phyloP scores from a whole-genome alignment of 2,888 invertebrate genomes.

The Campoplex capitator region DNA sequence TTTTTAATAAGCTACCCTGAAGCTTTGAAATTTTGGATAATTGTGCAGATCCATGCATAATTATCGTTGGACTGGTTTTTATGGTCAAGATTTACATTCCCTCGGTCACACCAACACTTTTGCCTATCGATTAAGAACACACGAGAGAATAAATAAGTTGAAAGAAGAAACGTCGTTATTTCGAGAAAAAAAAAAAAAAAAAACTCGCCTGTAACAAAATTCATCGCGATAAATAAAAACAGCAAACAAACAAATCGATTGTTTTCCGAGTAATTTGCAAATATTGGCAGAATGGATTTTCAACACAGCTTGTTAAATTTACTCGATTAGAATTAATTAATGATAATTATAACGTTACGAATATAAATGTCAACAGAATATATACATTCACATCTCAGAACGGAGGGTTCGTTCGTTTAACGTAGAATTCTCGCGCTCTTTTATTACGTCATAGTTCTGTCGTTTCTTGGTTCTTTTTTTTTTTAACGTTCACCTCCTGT shows the following conservation, averaged over 20 bases:
- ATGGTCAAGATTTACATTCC: constrained; percentile 23
- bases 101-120: constrained; percentile 20
- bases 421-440: constrained; percentile 25
- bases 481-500: constrained; percentile 19
- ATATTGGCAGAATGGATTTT: constrained; percentile 1
- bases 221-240: constrained; percentile 15
- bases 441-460: constrained; percentile 22
- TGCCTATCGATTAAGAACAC: constrained; percentile 14
- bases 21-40: constrained; percentile 5
- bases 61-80: constrained; percentile 8
- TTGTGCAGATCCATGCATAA: constrained; percentile 20
- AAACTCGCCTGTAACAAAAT: background rate
- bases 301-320: constrained; percentile 25
- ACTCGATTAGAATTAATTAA: constrained; percentile 1
- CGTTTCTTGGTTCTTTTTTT: constrained; percentile 14
- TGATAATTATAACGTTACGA: constrained; percentile 38
- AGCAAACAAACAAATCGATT: constrained; percentile 32
- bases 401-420: constrained; percentile 41
- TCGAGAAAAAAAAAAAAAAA: background rate
- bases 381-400: constrained; percentile 61
- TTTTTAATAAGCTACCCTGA: constrained; percentile 19
- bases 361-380: constrained; percentile 54
- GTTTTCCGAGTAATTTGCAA: background rate
- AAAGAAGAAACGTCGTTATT: constrained; percentile 28
- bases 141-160: constrained; percentile 12